Conservation (phyloP, 2,888 invertebrate genomes). For the Drosophila ustulata region DNA sequence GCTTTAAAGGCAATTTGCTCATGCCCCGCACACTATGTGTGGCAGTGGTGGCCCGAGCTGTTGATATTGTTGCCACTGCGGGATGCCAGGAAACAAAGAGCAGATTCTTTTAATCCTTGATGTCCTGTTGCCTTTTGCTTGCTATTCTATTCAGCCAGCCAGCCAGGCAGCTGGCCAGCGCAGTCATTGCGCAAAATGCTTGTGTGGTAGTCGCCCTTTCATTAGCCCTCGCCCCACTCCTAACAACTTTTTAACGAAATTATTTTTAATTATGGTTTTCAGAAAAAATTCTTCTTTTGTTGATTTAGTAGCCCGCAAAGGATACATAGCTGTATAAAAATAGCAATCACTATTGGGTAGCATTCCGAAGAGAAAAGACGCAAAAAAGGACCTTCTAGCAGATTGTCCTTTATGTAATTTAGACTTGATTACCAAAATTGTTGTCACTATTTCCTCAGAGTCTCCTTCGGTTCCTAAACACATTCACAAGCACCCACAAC, state of each 20-base stretch:
- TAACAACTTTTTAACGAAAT: conserved; percentile 67
- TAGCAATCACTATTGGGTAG: conserved; percentile 37
- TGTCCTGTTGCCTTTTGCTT: conserved; percentile 68
- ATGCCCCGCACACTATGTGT: conserved; percentile 32
- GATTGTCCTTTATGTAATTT: conserved; percentile 22
- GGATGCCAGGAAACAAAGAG: conserved; percentile 39
- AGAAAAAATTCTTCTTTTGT: conserved; percentile 63
- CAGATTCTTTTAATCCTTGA: conserved; percentile 74
- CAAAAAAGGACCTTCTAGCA: not conserved
- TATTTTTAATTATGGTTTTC: conserved; percentile 76
- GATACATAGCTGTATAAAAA: conserved; percentile 18
- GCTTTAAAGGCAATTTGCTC: conserved; percentile 74
- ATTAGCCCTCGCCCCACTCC: conserved; percentile 29
- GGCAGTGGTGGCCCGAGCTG: conserved; percentile 31
- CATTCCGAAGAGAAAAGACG: conserved; percentile 25
- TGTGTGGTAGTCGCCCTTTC: conserved; percentile 40
- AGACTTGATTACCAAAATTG: conserved; percentile 5
- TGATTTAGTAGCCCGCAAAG: conserved; percentile 32
- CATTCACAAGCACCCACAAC: not conserved
- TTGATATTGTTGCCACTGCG: conserved; percentile 66
- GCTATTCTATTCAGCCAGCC: conserved; percentile 52
- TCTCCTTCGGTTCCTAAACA: not conserved
- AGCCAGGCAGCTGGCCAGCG: conserved; percentile 10
- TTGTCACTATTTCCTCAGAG: conserved; percentile 6
- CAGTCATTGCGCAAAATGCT: conserved; percentile 41